Evolutionary conservation across 2,113 vertebrate genomes (phyloP), one percentile per base, ranked within the genome.

Genomic region (Ictidomys tridecemlineatus): DNA sequence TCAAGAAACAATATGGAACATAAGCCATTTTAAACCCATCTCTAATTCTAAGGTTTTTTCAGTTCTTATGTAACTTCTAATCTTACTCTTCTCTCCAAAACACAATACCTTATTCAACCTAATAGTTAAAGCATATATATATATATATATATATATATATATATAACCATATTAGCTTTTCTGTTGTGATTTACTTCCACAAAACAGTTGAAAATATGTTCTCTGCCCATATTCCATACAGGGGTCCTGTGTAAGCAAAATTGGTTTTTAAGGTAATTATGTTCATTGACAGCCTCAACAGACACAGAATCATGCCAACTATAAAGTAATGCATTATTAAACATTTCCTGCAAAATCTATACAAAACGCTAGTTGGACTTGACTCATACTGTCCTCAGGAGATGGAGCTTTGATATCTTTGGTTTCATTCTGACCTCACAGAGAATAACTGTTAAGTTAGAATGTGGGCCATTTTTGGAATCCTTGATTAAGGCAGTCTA

Each of bases 261-360:
- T 82, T 96, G 28, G 39, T 92, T 95, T 96, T 95, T 88, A 86
- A 93, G 32, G 1, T 80, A 92, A 63, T 95, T 96, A 73, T 96
- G 92, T 84, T 70, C 42, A 30, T 28, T 45, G 84, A 89, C 22
- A 93, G 72, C 8, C 63, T 97, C 63, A 96, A 61, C 2, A 95
- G 76, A 77, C 65, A 83, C 4, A 82, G 17, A 90, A 61, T 42
- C 48, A 85, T 86, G 32, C 32, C 63, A 97, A 76, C 53, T 12
- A 97, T 39, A 97, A 95, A 98, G 78, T 26, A 16, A 93, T 77
- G 69, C 45, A 86, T 90, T 96, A 84, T 58, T 97, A 95, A 95
- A 86, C 24, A 78, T 94, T 96, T 97, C 4, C 30, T 90, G 58
- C 4, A 85, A 89, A 88, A 97, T 37, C 17, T 30, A 70, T 8